phyloP scores from a whole-genome alignment of 2,888 invertebrate genomes.

The Ennomos fuscantarius region DNA sequence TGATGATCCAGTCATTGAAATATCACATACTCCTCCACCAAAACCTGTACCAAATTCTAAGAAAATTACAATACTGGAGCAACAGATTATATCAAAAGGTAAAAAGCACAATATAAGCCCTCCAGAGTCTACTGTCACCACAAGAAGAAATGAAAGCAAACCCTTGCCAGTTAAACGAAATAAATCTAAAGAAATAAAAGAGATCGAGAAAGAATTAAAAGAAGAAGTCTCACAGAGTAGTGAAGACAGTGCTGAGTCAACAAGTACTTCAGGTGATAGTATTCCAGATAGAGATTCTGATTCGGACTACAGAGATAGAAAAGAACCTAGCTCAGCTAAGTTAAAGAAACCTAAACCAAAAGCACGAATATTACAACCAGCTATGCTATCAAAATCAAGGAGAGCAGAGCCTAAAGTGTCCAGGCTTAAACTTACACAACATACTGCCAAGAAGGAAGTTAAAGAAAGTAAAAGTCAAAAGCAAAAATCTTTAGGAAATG shows the following conservation, averaged over 20 bases:
- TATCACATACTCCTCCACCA: slow-evolving; percentile 72
- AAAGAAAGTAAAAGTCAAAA: slow-evolving; percentile 62
- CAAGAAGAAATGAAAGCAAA: slow-evolving; percentile 77
- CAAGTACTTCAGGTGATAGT: slow-evolving; percentile 82
- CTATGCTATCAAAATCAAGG: slow-evolving; percentile 50
- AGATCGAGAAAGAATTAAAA: slow-evolving; percentile 50
- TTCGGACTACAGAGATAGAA: slow-evolving; percentile 84
- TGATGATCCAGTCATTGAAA: slow-evolving; percentile 78
- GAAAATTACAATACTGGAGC: slow-evolving; percentile 80
- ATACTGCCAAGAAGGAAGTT: slow-evolving; percentile 65
- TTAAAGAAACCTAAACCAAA: slow-evolving; percentile 67
- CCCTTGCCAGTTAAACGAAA: slow-evolving; percentile 56
- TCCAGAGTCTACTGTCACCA: slow-evolving; percentile 61
- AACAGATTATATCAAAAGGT: slow-evolving; percentile 80
- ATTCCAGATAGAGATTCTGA: slow-evolving; percentile 86
- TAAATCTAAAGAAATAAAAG: slow-evolving; percentile 62
- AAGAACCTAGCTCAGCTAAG: slow-evolving; percentile 62
- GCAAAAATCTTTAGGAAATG: slow-evolving; percentile 52
- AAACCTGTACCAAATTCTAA: slow-evolving; percentile 74
- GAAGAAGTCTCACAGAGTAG: slow-evolving; percentile 64
- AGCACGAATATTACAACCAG: slow-evolving; percentile 65
- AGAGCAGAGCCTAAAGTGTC: slow-evolving; percentile 63
- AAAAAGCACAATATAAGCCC: slow-evolving; percentile 74
- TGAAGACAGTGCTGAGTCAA: slow-evolving; percentile 81
- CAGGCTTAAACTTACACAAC: slow-evolving; percentile 61